A percentile compares a stretch with the other conserved stretches of the same genome.
These are phyloP conservation scores for Neosilurus mollespiculum DNA, from an alignment of 2,797 vertebrate species.

Conservation along the genomic window DNA sequence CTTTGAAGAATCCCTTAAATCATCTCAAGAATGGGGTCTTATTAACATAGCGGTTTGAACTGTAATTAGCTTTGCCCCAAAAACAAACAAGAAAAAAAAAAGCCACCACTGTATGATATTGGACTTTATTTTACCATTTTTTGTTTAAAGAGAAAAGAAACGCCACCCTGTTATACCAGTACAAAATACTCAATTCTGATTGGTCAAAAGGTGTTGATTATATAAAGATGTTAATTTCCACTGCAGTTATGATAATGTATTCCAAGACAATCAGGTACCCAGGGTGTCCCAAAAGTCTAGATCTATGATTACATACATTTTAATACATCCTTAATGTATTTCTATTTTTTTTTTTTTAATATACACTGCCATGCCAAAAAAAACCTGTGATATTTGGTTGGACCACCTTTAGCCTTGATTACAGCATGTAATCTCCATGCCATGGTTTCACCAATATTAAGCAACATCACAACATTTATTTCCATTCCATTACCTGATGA, in stretches of 20 bases:
- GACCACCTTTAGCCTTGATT: too few relatives aligned
- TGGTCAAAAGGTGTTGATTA: neutral
- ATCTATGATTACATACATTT: too few relatives aligned
- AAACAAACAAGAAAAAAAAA: neutral
- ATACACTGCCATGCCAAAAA: too few relatives aligned
- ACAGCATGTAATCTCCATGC: too few relatives aligned
- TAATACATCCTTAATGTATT: too few relatives aligned
- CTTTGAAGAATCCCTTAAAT: slow-evolving; percentile 45
- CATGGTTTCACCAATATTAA: too few relatives aligned
- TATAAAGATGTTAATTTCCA: neutral
- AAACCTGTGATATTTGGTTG: too few relatives aligned
- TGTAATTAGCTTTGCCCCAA: slow-evolving; percentile 2
- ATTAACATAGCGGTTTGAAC: slow-evolving; percentile 39
- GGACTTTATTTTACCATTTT: neutral
- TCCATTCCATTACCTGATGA: too few relatives aligned
- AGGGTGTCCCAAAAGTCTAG: too few relatives aligned
- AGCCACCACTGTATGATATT: neutral
- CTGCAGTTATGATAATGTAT: neutral
- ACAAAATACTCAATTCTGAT: neutral
- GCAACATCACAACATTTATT: too few relatives aligned
- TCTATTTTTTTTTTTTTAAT: too few relatives aligned
- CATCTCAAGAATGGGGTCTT: slow-evolving; percentile 39
- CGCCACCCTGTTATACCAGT: neutral
- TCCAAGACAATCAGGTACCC: neutral
- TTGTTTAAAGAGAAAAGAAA: neutral